Evolutionary conservation across 2,888 invertebrate genomes (phyloP).

Genomic region (Folsomia manolachei): DNA sequence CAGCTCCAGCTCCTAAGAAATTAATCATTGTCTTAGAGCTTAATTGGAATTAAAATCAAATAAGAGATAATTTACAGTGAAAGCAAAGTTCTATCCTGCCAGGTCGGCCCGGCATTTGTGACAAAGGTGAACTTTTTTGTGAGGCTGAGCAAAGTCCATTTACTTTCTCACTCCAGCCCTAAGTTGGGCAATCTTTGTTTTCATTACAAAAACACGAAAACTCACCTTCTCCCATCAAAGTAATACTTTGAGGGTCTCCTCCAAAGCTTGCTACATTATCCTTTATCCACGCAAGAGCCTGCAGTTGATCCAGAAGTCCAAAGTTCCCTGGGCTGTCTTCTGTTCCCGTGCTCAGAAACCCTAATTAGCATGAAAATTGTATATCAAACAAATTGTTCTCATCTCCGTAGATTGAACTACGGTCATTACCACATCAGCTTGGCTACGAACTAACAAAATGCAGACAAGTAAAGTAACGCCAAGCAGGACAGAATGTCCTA

Average conservation of each 20-base stretch:
- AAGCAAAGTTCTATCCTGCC: slow-evolving; percentile 22
- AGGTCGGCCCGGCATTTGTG: no score
- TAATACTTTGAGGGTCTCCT: slow-evolving; percentile 46
- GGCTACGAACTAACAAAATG: not conserved
- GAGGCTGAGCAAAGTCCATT: no score
- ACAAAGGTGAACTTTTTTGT: slow-evolving; percentile 8
- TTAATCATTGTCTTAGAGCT: not conserved
- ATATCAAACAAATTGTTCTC: slow-evolving; percentile 35
- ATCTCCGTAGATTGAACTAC: slow-evolving; percentile 4
- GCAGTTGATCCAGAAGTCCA: slow-evolving; percentile 50
- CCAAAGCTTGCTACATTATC: slow-evolving; percentile 49
- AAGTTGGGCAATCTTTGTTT: not conserved
- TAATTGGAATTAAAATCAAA: not conserved
- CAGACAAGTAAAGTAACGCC: not conserved
- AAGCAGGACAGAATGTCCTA: not conserved
- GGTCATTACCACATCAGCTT: not conserved
- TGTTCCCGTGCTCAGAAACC: slow-evolving; percentile 49
- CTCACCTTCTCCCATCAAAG: slow-evolving; percentile 43
- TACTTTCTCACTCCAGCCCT: not conserved
- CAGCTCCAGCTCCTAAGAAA: slow-evolving; percentile 45
- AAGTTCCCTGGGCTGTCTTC: slow-evolving; percentile 48
- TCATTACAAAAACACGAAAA: not conserved
- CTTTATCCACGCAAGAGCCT: slow-evolving; percentile 48
- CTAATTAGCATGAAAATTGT: slow-evolving; percentile 41
- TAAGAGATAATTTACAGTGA: not conserved